Conservation (phyloP, 2,888 invertebrate genomes). For the Eulithis testata region DNA sequence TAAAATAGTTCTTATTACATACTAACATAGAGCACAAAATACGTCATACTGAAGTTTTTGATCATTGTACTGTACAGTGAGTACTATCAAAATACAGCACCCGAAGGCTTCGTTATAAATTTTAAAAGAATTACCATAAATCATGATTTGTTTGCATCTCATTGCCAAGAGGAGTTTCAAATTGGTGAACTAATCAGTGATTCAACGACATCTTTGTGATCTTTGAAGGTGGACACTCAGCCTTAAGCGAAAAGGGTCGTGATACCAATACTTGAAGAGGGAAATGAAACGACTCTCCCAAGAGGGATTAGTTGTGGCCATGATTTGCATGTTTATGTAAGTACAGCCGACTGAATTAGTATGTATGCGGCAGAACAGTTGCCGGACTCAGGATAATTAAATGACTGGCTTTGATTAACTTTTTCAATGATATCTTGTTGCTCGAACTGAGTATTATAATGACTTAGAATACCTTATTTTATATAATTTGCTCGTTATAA, state of each 20-base stretch:
- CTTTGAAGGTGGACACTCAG: slow-evolving; percentile 49
- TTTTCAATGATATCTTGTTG: slow-evolving; percentile 19
- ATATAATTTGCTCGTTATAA: not conserved
- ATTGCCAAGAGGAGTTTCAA: slow-evolving; percentile 35
- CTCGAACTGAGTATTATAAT: not conserved
- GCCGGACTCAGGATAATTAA: slow-evolving; percentile 36
- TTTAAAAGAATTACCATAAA: slow-evolving; percentile 25
- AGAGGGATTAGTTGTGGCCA: slow-evolving; percentile 52
- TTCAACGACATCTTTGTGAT: slow-evolving; percentile 39
- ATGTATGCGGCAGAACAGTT: slow-evolving; percentile 43
- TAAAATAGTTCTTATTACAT: not conserved
- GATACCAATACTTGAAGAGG: slow-evolving; percentile 56
- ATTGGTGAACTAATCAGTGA: slow-evolving; percentile 39
- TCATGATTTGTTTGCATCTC: slow-evolving; percentile 37
- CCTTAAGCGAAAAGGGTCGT: slow-evolving; percentile 53
- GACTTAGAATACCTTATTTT: not conserved
- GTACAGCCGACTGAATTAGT: slow-evolving; percentile 51
- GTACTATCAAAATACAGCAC: not conserved
- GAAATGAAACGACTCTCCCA: slow-evolving; percentile 50
- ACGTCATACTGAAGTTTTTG: not conserved
- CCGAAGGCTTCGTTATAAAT: slow-evolving; percentile 14
- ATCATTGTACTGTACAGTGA: not conserved
- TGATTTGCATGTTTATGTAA: slow-evolving; percentile 60
- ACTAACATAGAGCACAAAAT: not conserved
- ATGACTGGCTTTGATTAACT: slow-evolving; percentile 38